Base-by-base conservation (phyloP, 2,888 invertebrate species). In the Thymelicus sylvestris region DNA sequence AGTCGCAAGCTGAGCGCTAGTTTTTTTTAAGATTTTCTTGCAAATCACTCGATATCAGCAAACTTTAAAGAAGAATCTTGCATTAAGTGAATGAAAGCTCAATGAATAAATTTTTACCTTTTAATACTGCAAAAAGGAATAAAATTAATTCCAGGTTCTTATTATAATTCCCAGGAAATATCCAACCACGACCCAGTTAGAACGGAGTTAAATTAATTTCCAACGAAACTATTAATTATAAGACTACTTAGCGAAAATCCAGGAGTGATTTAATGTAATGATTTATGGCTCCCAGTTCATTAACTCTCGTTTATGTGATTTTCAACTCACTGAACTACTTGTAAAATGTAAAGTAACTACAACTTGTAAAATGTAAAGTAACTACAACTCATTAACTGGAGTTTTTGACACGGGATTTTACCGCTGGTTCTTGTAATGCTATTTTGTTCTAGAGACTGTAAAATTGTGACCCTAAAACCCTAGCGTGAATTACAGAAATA, bases 241-340 rank as follows among this genome's bases (percentile, higher is more conserved):
- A 65, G 13, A 66, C 66, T 66, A 47, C 66, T 66, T 57, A 66
- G 66, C n/a, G 57, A 57, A 66, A 57, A 44, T 66, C 57, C 64
- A n/a, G 66, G 44, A 66, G 57, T 48, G 62, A 62, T 48, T 62
- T 62, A 62, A 62, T 62, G 15, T 62, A 47, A 62, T 62, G 48
- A 62, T 62, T 62, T 62, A 62, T 62, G 62, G 5, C 12, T 47
- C 24, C 4, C 24, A 12, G 19, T 7, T 62, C 47, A 62, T 62
- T 48, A 62, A 1, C 12, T 61, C 41, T 5, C 31, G 44, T 10
- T 38, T n/a, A 31, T 39, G 39, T 60, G 60, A 39, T 13, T 60
- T 60, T 60, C 13, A 15, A 39, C n/a, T 60, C 38, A 39, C 13
- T 60, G 50, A 52, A 52, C 15, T 38, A 57, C 31, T n/a, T n/a